phyloP scores from a whole-genome alignment of 2,797 vertebrate genomes.

The Hemitrygon akajei region DNA sequence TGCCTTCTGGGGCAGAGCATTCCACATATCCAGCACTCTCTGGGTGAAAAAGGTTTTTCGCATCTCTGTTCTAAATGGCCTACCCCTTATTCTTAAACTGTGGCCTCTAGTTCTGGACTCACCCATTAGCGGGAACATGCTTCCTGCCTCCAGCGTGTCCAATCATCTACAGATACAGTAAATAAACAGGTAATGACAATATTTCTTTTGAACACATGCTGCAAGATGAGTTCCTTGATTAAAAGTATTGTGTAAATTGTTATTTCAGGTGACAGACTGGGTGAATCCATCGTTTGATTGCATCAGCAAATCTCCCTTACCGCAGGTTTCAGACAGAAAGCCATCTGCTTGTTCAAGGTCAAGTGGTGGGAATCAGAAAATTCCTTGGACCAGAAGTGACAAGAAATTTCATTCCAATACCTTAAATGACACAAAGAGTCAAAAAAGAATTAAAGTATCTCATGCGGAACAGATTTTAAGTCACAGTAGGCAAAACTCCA shows the following conservation, averaged over 20 bases:
- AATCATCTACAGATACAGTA: too few relatives aligned
- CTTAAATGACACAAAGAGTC: conserved; percentile 45
- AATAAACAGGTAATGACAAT: neutral
- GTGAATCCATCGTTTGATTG: conserved; percentile 71
- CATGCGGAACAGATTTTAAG: conserved; percentile 41
- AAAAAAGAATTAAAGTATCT: conserved; percentile 53
- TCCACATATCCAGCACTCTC: too few relatives aligned
- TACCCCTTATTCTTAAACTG: too few relatives aligned
- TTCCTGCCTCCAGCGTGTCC: too few relatives aligned
- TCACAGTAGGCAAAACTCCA: conserved; percentile 42
- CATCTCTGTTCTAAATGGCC: too few relatives aligned
- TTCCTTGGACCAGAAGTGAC: conserved; percentile 36
- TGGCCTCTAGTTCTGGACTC: too few relatives aligned
- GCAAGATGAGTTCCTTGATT: neutral
- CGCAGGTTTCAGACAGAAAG: conserved; percentile 40
- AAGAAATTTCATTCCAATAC: conserved; percentile 41
- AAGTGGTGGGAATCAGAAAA: conserved; percentile 46
- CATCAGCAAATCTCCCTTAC: conserved; percentile 46
- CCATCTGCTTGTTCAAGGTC: conserved; percentile 37
- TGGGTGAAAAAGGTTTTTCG: too few relatives aligned
- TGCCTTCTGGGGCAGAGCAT: too few relatives aligned
- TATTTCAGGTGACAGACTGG: conserved; percentile 67
- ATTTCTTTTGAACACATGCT: neutral
- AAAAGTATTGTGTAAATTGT: conserved; percentile 34
- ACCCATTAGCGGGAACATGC: too few relatives aligned